A percentile compares a stretch with the other conserved stretches of the same genome.
These are phyloP conservation scores for Phyllotis vaccarum DNA, from an alignment of 2,797 vertebrate species.

Conservation along the genomic window DNA sequence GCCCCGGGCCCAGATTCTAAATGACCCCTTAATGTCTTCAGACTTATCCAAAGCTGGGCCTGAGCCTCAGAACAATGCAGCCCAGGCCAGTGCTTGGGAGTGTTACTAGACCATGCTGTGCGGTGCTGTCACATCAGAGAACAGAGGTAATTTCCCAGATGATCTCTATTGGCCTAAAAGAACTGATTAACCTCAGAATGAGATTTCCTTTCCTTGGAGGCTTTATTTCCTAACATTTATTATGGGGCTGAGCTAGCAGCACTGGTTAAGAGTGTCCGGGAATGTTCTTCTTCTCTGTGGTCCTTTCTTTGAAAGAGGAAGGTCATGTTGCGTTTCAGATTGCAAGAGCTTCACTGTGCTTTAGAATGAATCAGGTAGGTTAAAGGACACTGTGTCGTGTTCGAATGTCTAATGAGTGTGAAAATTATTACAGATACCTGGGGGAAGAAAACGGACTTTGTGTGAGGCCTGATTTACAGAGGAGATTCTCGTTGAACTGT, in stretches of 20 bases:
- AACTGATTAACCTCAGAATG: slow-evolving; percentile 56
- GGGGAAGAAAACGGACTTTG: background rate
- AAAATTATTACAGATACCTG: background rate
- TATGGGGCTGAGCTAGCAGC: background rate
- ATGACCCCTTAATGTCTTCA: slow-evolving; percentile 68
- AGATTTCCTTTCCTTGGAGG: background rate
- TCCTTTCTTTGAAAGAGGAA: slow-evolving; percentile 19
- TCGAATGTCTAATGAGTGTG: background rate
- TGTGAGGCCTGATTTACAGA: background rate
- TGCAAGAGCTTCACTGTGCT: background rate
- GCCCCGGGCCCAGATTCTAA: slow-evolving; percentile 54
- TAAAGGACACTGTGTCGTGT: background rate
- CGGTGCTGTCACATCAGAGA: slow-evolving; percentile 7
- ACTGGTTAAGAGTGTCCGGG: background rate
- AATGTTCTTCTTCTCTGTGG: background rate
- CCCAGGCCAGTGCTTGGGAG: background rate
- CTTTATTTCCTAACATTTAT: slow-evolving; percentile 46
- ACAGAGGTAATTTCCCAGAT: slow-evolving; percentile 70
- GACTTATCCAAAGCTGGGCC: slow-evolving; percentile 48
- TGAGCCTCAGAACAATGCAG: slow-evolving; percentile 8
- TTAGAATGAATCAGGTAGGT: slow-evolving; percentile 8
- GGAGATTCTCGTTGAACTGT: background rate
- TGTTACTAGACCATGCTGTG: background rate
- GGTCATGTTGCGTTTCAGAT: background rate
- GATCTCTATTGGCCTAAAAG: slow-evolving; percentile 61